Conservation (phyloP, 1,140 invertebrate species). For the Drosophila prosaltans region DNA sequence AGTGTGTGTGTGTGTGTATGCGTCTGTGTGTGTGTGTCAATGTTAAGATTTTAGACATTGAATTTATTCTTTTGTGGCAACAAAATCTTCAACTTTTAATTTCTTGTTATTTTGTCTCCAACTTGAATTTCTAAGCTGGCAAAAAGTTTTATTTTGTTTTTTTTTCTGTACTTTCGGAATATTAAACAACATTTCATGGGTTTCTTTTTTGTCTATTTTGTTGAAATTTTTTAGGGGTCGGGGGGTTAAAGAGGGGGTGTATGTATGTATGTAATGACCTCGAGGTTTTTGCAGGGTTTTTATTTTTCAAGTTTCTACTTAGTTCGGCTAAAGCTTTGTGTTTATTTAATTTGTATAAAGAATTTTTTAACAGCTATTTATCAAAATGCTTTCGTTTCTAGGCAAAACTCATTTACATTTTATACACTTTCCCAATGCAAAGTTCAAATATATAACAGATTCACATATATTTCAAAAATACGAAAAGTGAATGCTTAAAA, state of each 20-base stretch:
- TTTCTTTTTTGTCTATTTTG: slow-evolving; percentile 25
- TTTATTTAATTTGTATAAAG: slow-evolving; percentile 23
- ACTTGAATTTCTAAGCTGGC: slow-evolving; percentile 12
- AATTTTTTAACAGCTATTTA: slow-evolving; percentile 34
- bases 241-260: neutral
- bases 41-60: slow-evolving; percentile 80
- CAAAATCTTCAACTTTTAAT: slow-evolving; percentile 61
- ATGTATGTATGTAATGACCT: slow-evolving; percentile 20
- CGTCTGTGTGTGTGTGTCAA: slow-evolving; percentile 50
- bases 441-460: neutral
- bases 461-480: too few species aligned
- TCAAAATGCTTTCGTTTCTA: slow-evolving; percentile 31
- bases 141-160: neutral
- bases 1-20: neutral
- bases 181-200: slow-evolving; percentile 35
- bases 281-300: slow-evolving; percentile 32
- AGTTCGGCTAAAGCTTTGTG: slow-evolving; percentile 18
- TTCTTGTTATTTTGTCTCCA: slow-evolving; percentile 36
- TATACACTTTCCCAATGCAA: slow-evolving; percentile 1
- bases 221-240: neutral
- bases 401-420: slow-evolving; percentile 5
- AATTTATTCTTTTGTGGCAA: slow-evolving; percentile 57
- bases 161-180: slow-evolving; percentile 10
- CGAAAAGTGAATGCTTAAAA: too few species aligned
- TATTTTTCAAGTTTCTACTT: slow-evolving; percentile 32